phyloP scores from a whole-genome alignment of 2,113 vertebrate species.

The Ranitomeya imitator region DNA sequence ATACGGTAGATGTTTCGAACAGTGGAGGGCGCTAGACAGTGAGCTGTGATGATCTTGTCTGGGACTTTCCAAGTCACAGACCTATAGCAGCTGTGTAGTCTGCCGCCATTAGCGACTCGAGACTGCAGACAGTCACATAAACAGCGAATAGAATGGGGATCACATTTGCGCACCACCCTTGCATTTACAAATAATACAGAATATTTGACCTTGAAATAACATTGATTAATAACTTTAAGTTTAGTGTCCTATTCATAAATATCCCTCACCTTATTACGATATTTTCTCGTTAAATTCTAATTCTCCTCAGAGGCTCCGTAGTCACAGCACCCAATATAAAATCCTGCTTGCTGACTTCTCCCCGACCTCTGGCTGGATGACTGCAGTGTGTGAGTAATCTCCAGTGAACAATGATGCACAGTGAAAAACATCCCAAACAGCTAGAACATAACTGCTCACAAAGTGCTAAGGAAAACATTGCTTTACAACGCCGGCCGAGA shows the following conservation, averaged over 20 bases:
- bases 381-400: constrained; percentile 46
- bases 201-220: not conserved
- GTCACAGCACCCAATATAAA: constrained; percentile 33
- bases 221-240: not conserved
- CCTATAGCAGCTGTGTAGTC: too few species aligned
- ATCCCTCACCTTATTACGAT: not conserved
- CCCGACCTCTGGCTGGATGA: constrained; percentile 41
- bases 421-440: constrained; percentile 48
- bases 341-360: constrained; percentile 37
- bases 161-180: too few species aligned
- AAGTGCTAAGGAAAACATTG: constrained; percentile 49
- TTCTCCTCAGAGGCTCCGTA: not conserved
- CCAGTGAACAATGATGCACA: constrained; percentile 33
- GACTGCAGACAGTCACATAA: too few species aligned
- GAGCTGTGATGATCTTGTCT: too few species aligned
- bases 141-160: too few species aligned
- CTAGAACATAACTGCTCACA: constrained; percentile 42
- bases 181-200: not conserved
- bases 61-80: too few species aligned
- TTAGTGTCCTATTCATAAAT: not conserved
- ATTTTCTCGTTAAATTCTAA: not conserved
- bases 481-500: constrained; percentile 27
- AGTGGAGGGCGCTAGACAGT: too few species aligned
- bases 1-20: too few species aligned
- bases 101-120: too few species aligned